A percentile compares a stretch with the other conserved stretches of the same genome.
These are phyloP conservation scores for Romanogobio albipinnatus DNA, from an alignment of 2,113 vertebrate genomes.

Conservation along the genomic window DNA sequence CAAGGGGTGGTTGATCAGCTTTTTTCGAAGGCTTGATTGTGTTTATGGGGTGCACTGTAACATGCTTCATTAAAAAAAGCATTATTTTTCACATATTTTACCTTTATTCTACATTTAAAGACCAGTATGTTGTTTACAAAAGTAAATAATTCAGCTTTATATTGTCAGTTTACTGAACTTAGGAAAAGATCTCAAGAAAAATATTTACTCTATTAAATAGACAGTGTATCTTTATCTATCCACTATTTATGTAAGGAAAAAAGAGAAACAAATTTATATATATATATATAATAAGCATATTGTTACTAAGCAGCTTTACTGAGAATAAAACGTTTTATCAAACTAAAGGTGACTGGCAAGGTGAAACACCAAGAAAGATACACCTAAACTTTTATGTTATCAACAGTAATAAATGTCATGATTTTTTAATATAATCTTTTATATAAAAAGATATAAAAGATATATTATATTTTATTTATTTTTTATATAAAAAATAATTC, in stretches of 20 bases:
- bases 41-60: no score
- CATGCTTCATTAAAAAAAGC: no score
- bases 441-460: no score
- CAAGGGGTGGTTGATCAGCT: no score
- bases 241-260: no score
- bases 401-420: not conserved
- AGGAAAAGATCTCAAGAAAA: not conserved
- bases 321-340: not conserved
- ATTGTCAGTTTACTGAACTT: not conserved
- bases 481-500: no score
- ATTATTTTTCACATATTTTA: no score
- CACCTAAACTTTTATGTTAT: not conserved
- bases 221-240: not conserved
- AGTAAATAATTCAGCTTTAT: not conserved
- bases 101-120: no score
- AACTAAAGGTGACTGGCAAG: slow-evolving; percentile 1
- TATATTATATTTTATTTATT: no score
- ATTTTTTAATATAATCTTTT: no score
- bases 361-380: not conserved
- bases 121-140: no score
- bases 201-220: not conserved
- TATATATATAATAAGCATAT: not conserved
- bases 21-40: no score
- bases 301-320: not conserved
- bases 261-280: not conserved